Base-by-base conservation (phyloP, 1,140 invertebrate species). In the Drosophila triauraria region DNA sequence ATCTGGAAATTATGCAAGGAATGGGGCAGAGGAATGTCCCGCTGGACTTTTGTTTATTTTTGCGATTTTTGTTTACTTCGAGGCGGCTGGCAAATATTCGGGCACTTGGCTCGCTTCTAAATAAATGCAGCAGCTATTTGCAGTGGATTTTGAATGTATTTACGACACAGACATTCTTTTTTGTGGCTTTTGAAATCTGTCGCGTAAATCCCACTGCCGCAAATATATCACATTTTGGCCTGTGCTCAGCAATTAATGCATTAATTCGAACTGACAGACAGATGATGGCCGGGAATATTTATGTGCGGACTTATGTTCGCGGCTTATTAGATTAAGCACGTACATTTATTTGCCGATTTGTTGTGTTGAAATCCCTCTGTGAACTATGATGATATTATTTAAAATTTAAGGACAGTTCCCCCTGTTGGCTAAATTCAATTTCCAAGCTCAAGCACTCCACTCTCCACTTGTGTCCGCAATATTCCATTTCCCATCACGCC, bases 231-330 rank as follows among this genome's bases (percentile, higher is more conserved):
- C 27, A 44, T 76, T 51, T 75, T 43, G 60, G 61, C 61, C 48
- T 30, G 40, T 59, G 54, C 42, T 56, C 43, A 46, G 61, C 47
- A 77, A 88, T 88, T 79, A 86, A 88, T 71, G 67, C 60, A 86
- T 86, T 86, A 48, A 86, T 86, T 67, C 54, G 20, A 56, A 51
- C 30, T 86, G 82, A 84, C 82, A 86, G 78, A 47, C 54, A 71
- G 47, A 63, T 77, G 72, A 78, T 70, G 53, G 57, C 48, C 47
- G 40, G 40, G 65, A 72, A 78, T 81, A 78, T 81, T 78, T 81
- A 81, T 81, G 77, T 20, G 44, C 23, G 48, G 44, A 78, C 64
- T 79, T 75, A 76, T 86, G 57, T 79, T 59, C 44, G 59, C 75
- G 43, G 62, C 50, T 85, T 69, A 78, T 68, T 61, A 62, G 72